phyloP scores from a whole-genome alignment of 1,140 invertebrate genomes.

The Pseudomyrmex gracilis region DNA sequence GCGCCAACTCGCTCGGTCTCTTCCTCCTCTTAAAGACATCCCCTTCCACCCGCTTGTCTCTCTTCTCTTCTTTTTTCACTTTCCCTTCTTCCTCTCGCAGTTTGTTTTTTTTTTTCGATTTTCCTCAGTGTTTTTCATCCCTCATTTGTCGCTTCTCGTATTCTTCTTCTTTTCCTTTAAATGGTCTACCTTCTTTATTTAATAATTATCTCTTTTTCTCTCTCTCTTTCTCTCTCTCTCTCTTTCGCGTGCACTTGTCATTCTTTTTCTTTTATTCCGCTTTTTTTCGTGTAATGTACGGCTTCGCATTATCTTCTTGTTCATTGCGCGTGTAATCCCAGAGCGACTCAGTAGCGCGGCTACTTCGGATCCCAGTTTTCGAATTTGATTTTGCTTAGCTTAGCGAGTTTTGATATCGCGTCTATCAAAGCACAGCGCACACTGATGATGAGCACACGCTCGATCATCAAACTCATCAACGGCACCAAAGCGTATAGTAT shows the following conservation, averaged over 20 bases:
- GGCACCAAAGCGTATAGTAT: background rate
- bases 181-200: background rate
- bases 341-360: background rate
- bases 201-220: background rate
- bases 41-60: background rate
- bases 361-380: constrained; percentile 6
- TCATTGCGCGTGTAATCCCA: constrained; percentile 65
- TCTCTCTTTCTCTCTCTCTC: background rate
- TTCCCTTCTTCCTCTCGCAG: constrained; percentile 2
- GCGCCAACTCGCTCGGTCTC: constrained; percentile 37
- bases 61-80: background rate
- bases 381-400: constrained; percentile 8
- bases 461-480: constrained; percentile 15
- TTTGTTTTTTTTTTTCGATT: background rate
- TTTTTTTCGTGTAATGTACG: background rate
- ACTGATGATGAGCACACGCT: constrained; percentile 10
- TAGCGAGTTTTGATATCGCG: background rate
- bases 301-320: constrained; percentile 65
- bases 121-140: background rate
- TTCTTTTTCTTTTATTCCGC: background rate
- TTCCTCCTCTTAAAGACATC: background rate
- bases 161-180: background rate
- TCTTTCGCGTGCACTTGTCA: background rate
- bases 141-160: background rate
- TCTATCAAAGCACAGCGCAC: constrained; percentile 62